phyloP scores from a whole-genome alignment of 2,113 vertebrate species.

The Laticauda colubrina region DNA sequence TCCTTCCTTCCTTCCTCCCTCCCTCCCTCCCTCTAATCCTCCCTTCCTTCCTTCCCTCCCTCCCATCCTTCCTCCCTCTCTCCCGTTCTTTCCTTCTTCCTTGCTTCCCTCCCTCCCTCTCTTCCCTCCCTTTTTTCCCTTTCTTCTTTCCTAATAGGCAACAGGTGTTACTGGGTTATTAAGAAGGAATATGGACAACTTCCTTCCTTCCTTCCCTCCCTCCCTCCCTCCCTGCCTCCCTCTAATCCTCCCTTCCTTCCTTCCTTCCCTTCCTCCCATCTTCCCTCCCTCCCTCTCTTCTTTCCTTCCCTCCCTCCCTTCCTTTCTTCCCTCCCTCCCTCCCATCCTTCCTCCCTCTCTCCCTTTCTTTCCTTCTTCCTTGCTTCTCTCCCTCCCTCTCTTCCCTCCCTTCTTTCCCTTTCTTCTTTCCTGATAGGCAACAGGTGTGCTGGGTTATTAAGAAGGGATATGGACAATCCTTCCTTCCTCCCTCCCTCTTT shows the following conservation, averaged over 20 bases:
- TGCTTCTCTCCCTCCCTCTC: background rate
- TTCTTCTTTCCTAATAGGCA: background rate
- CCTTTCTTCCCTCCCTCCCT: fast-evolving
- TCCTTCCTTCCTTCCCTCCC: too few relatives aligned
- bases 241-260: too few relatives aligned
- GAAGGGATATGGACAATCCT: too few relatives aligned
- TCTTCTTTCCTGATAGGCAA: background rate
- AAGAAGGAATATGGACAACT: too few relatives aligned
- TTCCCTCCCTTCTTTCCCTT: too few relatives aligned
- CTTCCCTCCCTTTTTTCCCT: fast-evolving
- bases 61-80: background rate
- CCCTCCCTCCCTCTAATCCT: too few relatives aligned
- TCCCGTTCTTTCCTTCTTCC: background rate
- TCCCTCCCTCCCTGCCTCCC: too few relatives aligned
- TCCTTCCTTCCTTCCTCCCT: background rate
- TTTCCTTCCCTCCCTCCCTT: too few relatives aligned
- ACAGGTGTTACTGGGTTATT: background rate
- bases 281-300: background rate
- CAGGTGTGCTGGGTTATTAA: background rate
- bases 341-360: background rate
- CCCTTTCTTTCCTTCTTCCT: too few relatives aligned
- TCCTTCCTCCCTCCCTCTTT: too few relatives aligned
- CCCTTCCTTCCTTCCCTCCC: fast-evolving
- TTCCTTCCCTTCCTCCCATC: fast-evolving
- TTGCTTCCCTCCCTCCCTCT: background rate